phyloP scores from a whole-genome alignment of 1,140 invertebrate genomes.

The Micrasema minimum region DNA sequence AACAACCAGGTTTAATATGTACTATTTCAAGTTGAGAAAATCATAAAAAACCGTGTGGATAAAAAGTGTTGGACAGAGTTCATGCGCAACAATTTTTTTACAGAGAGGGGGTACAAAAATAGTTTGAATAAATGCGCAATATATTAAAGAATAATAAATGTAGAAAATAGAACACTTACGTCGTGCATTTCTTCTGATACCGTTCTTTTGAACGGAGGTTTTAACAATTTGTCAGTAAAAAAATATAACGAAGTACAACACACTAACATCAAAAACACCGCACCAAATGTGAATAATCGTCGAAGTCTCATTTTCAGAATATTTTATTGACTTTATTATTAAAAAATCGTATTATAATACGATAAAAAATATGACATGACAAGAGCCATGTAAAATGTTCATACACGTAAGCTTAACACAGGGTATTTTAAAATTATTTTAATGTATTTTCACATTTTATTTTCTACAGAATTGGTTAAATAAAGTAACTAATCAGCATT shows the following conservation, averaged over 20 bases:
- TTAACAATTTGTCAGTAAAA: conserved; percentile 62
- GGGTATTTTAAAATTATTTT: not conserved
- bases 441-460: no score
- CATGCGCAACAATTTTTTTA: no score
- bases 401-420: not conserved
- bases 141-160: no score
- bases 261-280: conserved; percentile 61
- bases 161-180: conserved; percentile 60
- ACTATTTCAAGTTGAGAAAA: no score
- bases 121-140: no score
- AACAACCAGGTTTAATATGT: no score
- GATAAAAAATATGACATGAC: not conserved
- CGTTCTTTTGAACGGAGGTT: conserved; percentile 61
- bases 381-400: not conserved
- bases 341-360: not conserved
- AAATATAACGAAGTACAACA: conserved; percentile 64
- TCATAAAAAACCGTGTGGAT: no score
- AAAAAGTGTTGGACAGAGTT: no score
- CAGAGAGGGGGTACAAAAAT: no score
- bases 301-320: conserved; percentile 60
- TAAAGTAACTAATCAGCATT: no score
- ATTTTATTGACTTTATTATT: not conserved
- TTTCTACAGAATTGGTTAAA: no score
- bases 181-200: conserved; percentile 61
- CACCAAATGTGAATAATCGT: conserved; percentile 62